Conservation (phyloP, 1,140 invertebrate species). For the Brachionus paranguensis region DNA sequence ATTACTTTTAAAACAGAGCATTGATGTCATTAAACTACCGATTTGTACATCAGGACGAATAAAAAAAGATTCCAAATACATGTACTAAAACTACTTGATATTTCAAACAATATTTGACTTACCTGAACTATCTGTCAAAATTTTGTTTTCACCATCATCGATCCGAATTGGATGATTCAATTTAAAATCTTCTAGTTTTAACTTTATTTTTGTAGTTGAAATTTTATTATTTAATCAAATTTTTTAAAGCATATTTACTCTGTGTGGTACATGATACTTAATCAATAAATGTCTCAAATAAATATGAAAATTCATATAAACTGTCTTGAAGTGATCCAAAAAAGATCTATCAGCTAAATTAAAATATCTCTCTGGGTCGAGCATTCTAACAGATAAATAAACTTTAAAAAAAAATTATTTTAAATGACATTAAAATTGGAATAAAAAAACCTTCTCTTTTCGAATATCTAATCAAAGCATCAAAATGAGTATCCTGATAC, state of each 20-base stretch:
- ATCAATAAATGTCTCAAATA: background rate
- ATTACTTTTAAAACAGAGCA: no score
- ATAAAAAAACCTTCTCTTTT: background rate
- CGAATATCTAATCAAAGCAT: background rate
- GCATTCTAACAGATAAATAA: background rate
- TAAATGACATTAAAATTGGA: background rate
- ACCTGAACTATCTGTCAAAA: background rate
- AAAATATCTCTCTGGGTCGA: background rate
- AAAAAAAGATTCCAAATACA: no score
- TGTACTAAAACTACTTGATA: no score
- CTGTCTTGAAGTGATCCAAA: background rate
- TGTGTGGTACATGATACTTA: background rate
- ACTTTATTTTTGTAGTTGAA: background rate
- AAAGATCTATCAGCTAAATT: background rate
- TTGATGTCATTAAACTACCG: no score
- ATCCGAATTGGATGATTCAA: background rate
- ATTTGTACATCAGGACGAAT: no score
- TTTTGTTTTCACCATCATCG: background rate
- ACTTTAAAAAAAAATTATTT: background rate
- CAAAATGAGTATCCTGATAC: background rate
- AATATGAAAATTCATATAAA: background rate
- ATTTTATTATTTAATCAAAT: background rate
- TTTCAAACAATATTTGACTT: background rate
- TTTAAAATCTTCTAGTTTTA: background rate
- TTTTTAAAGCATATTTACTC: background rate